Percentiles rank a stretch among this genome's conserved stretches.
Evolutionary conservation across 2,797 vertebrate genomes (phyloP).

Genomic region (Florisuga fusca): DNA sequence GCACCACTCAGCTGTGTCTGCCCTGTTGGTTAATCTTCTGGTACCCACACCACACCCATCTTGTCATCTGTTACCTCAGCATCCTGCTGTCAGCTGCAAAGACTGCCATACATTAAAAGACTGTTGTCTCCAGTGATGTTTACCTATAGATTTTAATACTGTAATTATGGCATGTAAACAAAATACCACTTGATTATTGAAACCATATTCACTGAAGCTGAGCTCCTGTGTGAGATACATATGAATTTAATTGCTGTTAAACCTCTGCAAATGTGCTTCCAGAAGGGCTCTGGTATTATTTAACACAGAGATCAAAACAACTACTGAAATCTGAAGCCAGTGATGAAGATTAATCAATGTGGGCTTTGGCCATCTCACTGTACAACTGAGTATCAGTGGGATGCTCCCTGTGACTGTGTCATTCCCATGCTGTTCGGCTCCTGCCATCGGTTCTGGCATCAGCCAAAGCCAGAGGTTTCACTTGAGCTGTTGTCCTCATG

Average conservation of each 20-base stretch:
- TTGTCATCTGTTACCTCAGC: neutral
- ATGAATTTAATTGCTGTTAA: slow-evolving; percentile 60
- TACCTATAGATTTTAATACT: slow-evolving; percentile 39
- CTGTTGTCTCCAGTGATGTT: neutral
- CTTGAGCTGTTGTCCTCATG: neutral
- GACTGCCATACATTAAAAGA: neutral
- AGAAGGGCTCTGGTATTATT: slow-evolving; percentile 5
- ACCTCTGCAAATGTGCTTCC: slow-evolving; percentile 20
- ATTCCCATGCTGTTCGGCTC: neutral
- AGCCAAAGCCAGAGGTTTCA: neutral
- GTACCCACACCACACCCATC: neutral
- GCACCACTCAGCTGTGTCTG: neutral
- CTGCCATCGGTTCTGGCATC: neutral
- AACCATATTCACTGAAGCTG: slow-evolving; percentile 37
- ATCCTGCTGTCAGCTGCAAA: neutral
- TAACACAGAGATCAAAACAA: slow-evolving; percentile 39
- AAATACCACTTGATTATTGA: slow-evolving; percentile 62
- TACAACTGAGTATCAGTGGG: neutral
- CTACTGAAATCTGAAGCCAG: slow-evolving; percentile 15
- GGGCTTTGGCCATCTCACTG: neutral
- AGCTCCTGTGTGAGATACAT: slow-evolving; percentile 43
- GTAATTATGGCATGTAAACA: slow-evolving; percentile 57
- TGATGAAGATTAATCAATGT: neutral
- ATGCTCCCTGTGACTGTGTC: fast-evolving
- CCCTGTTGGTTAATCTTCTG: neutral